Evolutionary conservation across 2,797 vertebrate species (phyloP).

Genomic region (Acrocephalus scirpaceus): DNA sequence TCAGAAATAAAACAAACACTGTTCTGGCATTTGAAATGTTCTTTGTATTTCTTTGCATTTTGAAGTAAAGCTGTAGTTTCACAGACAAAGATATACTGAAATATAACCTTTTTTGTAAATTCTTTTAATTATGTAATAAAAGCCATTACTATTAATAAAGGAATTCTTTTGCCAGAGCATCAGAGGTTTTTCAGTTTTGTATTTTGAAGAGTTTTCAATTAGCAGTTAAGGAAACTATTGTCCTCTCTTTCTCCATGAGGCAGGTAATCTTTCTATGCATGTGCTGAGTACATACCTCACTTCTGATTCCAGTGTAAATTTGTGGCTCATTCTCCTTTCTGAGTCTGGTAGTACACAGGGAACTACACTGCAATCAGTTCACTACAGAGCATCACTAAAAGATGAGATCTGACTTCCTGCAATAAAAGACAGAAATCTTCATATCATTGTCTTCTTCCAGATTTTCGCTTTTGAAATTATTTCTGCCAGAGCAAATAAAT

Average conservation of each 20-base stretch:
- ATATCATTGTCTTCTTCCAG: background rate
- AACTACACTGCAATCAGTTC: background rate
- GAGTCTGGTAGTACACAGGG: background rate
- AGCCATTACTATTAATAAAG: background rate
- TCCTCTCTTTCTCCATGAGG: background rate
- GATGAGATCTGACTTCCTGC: background rate
- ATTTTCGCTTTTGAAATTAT: background rate
- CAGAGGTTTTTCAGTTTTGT: background rate
- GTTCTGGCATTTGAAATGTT: background rate
- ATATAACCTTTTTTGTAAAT: background rate
- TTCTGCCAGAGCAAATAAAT: background rate
- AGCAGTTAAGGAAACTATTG: background rate
- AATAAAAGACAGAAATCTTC: background rate
- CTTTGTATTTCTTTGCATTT: background rate
- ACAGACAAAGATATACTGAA: background rate
- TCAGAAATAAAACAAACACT: background rate
- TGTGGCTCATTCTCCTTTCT: background rate
- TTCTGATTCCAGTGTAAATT: background rate
- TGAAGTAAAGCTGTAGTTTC: background rate
- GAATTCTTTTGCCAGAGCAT: background rate
- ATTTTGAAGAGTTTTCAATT: background rate
- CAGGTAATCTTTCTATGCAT: background rate
- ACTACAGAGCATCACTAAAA: background rate
- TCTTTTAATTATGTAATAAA: background rate
- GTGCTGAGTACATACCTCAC: background rate